Evolutionary conservation across 1,140 invertebrate genomes (phyloP).

Genomic region (Phenacoccus solenopsis): DNA sequence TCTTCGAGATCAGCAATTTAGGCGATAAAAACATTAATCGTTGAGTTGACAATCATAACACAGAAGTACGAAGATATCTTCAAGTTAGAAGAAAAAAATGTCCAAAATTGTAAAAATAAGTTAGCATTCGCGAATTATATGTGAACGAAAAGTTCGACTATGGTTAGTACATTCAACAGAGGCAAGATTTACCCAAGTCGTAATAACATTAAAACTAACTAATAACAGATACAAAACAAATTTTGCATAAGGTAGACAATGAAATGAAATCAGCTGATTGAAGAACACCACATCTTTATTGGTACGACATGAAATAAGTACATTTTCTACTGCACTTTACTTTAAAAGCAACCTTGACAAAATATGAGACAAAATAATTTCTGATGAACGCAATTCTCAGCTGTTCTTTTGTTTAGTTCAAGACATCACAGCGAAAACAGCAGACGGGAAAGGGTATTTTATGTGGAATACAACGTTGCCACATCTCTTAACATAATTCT

Average conservation of each 20-base stretch:
- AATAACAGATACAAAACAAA: neutral
- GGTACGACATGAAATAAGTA: neutral
- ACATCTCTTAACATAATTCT: too few species aligned
- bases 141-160: neutral
- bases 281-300: constrained; percentile 2
- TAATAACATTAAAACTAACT: neutral
- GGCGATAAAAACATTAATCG: neutral
- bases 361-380: neutral
- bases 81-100: neutral
- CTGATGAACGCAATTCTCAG: constrained; percentile 1
- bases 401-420: neutral
- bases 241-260: neutral
- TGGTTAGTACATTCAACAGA: neutral
- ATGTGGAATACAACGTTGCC: neutral
- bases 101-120: neutral
- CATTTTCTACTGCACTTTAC: neutral
- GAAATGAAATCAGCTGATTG: neutral
- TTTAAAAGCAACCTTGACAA: constrained; percentile 2
- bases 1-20: neutral
- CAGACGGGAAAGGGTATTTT: neutral
- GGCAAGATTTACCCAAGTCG: neutral
- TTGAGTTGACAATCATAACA: neutral
- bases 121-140: neutral
- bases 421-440: neutral
- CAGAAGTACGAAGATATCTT: neutral